Evolutionary conservation across 2,888 invertebrate genomes (phyloP).

Genomic region (Netelia inedita): DNA sequence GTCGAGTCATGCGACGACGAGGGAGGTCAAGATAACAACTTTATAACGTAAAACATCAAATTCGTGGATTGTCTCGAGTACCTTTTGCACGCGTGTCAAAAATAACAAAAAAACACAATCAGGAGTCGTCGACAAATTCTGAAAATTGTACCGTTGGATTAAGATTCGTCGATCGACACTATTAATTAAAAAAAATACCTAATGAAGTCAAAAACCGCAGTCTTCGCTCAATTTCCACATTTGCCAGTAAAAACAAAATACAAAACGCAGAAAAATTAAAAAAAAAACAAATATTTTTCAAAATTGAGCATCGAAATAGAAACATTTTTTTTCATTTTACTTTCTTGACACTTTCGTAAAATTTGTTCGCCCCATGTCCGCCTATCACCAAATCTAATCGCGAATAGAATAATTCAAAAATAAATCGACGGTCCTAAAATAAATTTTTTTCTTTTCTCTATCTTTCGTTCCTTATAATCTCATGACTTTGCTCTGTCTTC

Average conservation of each 20-base stretch:
- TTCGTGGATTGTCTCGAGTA: not conserved
- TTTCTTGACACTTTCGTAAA: not conserved
- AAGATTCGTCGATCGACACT: not conserved
- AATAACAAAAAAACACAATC: constrained; percentile 12
- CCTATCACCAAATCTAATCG: not conserved
- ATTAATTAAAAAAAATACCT: not conserved
- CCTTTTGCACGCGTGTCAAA: not conserved
- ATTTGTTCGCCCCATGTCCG: not conserved
- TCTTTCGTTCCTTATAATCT: constrained; percentile 72
- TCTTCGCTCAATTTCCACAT: not conserved
- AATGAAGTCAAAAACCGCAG: not conserved
- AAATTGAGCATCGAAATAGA: constrained; percentile 19
- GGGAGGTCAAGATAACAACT: not conserved
- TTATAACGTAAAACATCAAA: not conserved
- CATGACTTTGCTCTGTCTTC: constrained; percentile 80
- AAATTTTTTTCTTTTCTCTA: not conserved
- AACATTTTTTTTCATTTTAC: not conserved
- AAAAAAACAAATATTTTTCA: not conserved
- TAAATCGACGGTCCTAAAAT: not conserved
- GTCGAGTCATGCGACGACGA: constrained; percentile 4
- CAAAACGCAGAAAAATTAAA: not conserved
- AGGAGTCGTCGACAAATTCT: not conserved
- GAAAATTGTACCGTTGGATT: not conserved
- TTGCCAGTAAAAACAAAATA: not conserved
- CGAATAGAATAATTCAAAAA: not conserved